phyloP scores from a whole-genome alignment of 2,113 vertebrate species.

The Antechinus stuartii region DNA sequence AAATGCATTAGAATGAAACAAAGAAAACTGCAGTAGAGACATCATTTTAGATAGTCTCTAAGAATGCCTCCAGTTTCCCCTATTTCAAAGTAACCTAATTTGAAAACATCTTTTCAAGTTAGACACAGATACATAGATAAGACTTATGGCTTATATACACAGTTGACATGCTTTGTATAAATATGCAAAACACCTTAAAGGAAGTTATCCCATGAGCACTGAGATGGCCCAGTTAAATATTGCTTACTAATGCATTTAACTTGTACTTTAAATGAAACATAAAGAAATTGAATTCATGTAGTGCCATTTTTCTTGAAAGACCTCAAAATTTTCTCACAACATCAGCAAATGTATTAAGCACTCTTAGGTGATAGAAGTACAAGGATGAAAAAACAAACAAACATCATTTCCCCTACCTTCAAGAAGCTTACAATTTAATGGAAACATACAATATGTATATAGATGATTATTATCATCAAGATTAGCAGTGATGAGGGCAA shows the following conservation, averaged over 20 bases:
- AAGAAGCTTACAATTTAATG: background rate
- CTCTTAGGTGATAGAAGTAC: background rate
- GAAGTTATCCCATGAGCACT: conserved; percentile 7
- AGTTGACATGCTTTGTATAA: background rate
- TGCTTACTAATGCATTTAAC: background rate
- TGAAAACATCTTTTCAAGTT: conserved; percentile 17
- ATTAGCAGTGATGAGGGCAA: background rate
- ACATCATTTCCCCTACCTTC: background rate
- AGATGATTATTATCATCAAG: background rate
- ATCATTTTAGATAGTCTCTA: conserved; percentile 18
- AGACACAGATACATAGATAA: background rate
- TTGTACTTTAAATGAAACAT: background rate
- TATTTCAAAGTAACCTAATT: conserved; percentile 21
- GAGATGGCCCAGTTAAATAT: background rate
- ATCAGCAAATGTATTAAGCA: background rate
- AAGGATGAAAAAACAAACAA: background rate
- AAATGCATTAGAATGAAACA: conserved; percentile 1
- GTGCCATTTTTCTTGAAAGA: background rate
- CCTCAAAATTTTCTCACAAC: background rate
- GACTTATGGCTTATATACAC: background rate
- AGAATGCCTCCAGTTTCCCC: conserved; percentile 21
- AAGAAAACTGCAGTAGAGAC: background rate
- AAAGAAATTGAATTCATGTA: background rate
- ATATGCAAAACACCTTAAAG: background rate
- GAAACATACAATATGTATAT: background rate